Base-by-base conservation (phyloP, 2,797 vertebrate species). In the Arvicola amphibius region DNA sequence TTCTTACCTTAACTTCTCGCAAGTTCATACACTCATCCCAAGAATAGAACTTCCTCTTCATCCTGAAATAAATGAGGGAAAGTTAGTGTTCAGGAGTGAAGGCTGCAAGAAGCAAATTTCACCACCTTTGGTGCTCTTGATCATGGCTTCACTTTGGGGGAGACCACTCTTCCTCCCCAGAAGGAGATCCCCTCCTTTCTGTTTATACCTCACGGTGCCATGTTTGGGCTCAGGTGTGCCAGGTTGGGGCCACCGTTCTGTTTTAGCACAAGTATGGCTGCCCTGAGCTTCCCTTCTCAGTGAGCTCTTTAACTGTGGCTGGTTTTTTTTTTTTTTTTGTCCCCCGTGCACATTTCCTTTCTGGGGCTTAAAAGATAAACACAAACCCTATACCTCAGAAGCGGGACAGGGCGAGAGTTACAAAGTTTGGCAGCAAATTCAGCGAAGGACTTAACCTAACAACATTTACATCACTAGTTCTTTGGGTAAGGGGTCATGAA, bases 11-110 rank as follows among this genome's bases (percentile, higher is more conserved):
- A 87, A 99, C 99, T 98, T 99, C 99, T 98, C 99, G 99, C 92
- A 99, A 98, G 98, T 99, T 99, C 99, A 99, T 99, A 95, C 99
- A 99, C 98, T 99, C 99, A 91, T 99, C 99, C 99, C 99, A 99
- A 8, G 99, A 99, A 97, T 99, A 99, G 98, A 99, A 99, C 97
- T 99, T 99, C 77, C 99, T 99, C 99, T 99, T 99, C 99, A 99
- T 99, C 98, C 99, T 99, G 97, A 97, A 98, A 96, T 94, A 96
- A 67, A 98, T 94, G 29, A 65, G 14, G 27, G 73, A 0, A 97
- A 88, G 11, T 96, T 83, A 97, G 21, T 59, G 89, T 27, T 65
- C 63, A 23, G n/a, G n/a, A 40, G 19, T 5, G 40, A 94, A 37
- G 34, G 76, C 37, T 83, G 34, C 27, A 90, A 61, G 40, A 85